Evolutionary conservation across 2,888 invertebrate genomes (phyloP).

Genomic region (Thereva unica): DNA sequence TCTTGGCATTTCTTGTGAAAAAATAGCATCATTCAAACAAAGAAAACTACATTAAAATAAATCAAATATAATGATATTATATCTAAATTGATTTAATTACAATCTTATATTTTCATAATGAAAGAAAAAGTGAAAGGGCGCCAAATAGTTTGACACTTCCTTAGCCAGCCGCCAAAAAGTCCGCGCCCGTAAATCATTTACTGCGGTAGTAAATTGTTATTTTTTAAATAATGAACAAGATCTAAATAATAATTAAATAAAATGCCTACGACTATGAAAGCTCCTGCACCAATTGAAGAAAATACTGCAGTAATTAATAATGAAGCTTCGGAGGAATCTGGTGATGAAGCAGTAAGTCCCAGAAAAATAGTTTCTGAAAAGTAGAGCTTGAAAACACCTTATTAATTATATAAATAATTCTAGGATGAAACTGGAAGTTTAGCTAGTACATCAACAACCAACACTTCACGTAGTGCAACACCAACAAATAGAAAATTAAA

Average conservation of each 20-base stretch:
- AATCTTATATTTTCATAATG: conserved; percentile 1
- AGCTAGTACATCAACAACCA: conserved; percentile 78
- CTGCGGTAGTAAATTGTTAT: background rate
- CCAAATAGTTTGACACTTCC: conserved; percentile 27
- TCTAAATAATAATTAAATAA: conserved; percentile 2
- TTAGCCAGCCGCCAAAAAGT: conserved; percentile 29
- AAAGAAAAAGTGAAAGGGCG: conserved; percentile 11
- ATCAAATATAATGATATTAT: no score
- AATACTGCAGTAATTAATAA: background rate
- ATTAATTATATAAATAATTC: conserved; percentile 6
- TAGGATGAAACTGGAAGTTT: conserved; percentile 77
- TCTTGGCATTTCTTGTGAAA: background rate
- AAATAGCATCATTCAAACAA: no score
- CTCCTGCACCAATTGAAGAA: conserved; percentile 40
- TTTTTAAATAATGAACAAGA: conserved; percentile 15
- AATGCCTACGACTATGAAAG: conserved; percentile 39
- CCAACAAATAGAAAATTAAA: conserved; percentile 69
- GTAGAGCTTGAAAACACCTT: conserved; percentile 20
- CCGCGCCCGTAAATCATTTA: background rate
- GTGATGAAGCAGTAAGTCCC: conserved; percentile 38
- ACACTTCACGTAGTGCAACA: conserved; percentile 79
- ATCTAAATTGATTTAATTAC: background rate
- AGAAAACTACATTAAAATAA: no score
- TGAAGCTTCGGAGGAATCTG: conserved; percentile 41
- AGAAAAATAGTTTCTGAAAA: background rate